phyloP scores from a whole-genome alignment of 2,797 vertebrate genomes.

The Psittacula echo region DNA sequence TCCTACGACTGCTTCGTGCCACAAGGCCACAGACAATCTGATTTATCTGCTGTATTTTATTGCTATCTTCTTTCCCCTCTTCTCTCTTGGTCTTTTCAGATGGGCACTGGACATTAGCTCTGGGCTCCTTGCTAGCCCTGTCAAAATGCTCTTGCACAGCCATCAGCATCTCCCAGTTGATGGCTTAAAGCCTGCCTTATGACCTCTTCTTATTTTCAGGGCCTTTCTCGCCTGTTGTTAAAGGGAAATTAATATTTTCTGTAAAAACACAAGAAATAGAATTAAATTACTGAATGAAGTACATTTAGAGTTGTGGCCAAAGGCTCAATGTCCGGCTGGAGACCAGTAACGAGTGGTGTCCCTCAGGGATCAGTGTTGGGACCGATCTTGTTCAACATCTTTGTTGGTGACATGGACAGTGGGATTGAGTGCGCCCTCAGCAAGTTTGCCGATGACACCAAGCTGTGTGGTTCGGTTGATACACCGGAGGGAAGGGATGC shows the following conservation, averaged over 20 bases:
- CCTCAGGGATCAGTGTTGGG: too few relatives aligned
- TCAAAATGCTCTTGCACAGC: background rate
- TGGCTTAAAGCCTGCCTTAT: background rate
- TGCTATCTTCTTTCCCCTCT: background rate
- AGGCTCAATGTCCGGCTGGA: too few relatives aligned
- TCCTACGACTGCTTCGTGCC: background rate
- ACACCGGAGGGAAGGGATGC: too few relatives aligned
- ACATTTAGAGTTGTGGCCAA: too few relatives aligned
- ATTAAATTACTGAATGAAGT: too few relatives aligned
- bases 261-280: background rate
- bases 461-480: too few relatives aligned
- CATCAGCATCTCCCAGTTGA: background rate
- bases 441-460: too few relatives aligned
- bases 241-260: background rate
- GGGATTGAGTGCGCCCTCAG: too few relatives aligned
- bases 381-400: too few relatives aligned
- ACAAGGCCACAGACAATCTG: background rate
- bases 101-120: too few relatives aligned
- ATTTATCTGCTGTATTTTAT: background rate
- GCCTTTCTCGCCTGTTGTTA: background rate
- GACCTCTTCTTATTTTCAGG: background rate
- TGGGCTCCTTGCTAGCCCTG: background rate
- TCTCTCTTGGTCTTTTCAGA: background rate
- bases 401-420: too few relatives aligned
- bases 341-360: too few relatives aligned